Evolutionary conservation across 2,113 vertebrate species (phyloP).

Genomic region (Pelecanus crispus): DNA sequence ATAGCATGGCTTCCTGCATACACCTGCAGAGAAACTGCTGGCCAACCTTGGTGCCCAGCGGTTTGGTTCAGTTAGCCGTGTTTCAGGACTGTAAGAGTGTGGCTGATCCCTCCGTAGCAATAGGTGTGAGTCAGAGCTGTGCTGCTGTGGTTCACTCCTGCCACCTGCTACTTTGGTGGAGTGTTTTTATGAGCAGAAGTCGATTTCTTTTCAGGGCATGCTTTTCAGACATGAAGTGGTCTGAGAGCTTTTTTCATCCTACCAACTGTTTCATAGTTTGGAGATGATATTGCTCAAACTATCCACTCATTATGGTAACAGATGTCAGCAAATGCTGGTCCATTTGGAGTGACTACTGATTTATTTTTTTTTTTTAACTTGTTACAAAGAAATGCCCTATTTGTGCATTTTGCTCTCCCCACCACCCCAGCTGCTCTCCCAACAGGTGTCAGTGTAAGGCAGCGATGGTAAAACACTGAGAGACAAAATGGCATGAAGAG

Average conservation of each 20-base stretch:
- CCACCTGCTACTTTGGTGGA: background rate
- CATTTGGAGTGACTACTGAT: background rate
- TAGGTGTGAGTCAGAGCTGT: background rate
- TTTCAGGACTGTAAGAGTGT: background rate
- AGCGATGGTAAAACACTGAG: background rate
- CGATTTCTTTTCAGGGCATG: background rate
- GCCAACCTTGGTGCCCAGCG: background rate
- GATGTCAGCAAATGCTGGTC: background rate
- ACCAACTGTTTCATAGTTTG: background rate
- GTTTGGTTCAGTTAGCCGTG: background rate
- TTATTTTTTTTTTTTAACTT: background rate
- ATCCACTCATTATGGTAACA: background rate
- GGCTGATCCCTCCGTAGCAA: background rate
- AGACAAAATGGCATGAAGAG: fast-evolving
- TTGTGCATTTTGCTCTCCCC: background rate
- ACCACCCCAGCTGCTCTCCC: background rate
- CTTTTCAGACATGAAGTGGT: background rate
- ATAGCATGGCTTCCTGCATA: fast-evolving
- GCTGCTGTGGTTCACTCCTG: background rate
- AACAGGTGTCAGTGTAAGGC: background rate
- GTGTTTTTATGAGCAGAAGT: background rate
- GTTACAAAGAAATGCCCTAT: background rate
- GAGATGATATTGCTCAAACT: background rate
- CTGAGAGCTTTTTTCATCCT: background rate
- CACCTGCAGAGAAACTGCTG: background rate